Evolutionary conservation across 2,797 vertebrate genomes (phyloP).

Genomic region (Anableps anableps): DNA sequence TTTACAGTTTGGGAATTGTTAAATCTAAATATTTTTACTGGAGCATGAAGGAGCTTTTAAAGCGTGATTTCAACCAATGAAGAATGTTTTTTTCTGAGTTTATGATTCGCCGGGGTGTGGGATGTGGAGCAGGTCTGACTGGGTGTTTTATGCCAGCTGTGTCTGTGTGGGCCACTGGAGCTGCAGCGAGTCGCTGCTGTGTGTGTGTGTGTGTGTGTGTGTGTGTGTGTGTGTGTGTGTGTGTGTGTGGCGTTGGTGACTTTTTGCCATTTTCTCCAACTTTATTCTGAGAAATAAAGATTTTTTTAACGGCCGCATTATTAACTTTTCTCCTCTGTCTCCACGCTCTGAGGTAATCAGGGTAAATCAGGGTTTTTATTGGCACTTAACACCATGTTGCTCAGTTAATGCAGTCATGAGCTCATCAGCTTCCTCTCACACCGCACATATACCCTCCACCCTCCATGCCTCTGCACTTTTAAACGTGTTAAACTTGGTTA

Average conservation of each 20-base stretch:
- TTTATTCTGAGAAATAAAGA: constrained; percentile 9
- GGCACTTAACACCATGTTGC: constrained; percentile 71
- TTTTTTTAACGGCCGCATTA: constrained; percentile 45
- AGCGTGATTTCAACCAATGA: constrained; percentile 11
- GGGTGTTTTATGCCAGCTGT: constrained; percentile 37
- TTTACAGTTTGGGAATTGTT: neutral
- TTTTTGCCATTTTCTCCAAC: constrained; percentile 19
- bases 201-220: no score
- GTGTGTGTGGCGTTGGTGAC: constrained; percentile 1
- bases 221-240: neutral
- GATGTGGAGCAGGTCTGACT: constrained; percentile 24
- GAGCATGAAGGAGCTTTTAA: neutral
- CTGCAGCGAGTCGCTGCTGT: constrained; percentile 24
- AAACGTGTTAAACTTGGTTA: constrained; percentile 43
- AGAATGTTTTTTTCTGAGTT: constrained; percentile 27
- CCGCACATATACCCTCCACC: constrained; percentile 31
- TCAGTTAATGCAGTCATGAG: constrained; percentile 69
- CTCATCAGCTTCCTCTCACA: constrained; percentile 60
- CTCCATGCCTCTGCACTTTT: constrained; percentile 36
- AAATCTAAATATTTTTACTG: neutral
- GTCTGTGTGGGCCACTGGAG: constrained; percentile 48
- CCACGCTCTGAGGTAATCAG: constrained; percentile 70
- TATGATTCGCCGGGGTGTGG: constrained; percentile 18
- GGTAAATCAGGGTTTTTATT: constrained; percentile 58
- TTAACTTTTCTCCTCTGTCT: constrained; percentile 31